A percentile compares a stretch with the other conserved stretches of the same genome.
Evolutionary conservation across 2,797 vertebrate genomes (phyloP).

Genomic region (Trematomus bernacchii): DNA sequence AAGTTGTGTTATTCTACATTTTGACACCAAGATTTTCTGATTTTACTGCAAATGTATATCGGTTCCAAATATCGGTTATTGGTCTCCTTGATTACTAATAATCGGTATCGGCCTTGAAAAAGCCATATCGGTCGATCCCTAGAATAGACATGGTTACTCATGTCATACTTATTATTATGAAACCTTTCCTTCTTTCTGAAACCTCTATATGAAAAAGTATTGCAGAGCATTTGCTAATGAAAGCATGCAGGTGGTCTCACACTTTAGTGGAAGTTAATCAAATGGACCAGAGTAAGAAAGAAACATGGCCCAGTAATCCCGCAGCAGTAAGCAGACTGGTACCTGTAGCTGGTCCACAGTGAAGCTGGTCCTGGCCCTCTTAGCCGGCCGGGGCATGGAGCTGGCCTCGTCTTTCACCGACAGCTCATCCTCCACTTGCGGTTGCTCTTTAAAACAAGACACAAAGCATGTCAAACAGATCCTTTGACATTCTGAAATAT

Average conservation of each 20-base stretch:
- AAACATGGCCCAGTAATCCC: not conserved
- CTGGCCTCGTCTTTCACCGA: slow-evolving; percentile 88
- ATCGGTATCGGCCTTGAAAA: too few species aligned
- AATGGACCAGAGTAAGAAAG: not conserved
- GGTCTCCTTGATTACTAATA: too few species aligned
- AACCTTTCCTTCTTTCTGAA: too few species aligned
- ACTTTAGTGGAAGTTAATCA: not conserved
- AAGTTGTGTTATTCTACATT: too few species aligned
- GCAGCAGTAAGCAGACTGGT: not conserved
- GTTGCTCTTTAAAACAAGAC: slow-evolving; percentile 84
- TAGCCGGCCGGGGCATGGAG: slow-evolving; percentile 90
- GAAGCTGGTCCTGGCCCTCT: slow-evolving; percentile 98
- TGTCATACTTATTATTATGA: too few species aligned
- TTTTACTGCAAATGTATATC: too few species aligned
- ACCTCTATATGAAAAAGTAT: not conserved
- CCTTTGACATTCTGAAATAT: not conserved
- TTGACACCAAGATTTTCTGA: too few species aligned
- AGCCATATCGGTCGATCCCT: too few species aligned
- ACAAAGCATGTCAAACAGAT: not conserved
- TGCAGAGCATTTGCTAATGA: not conserved
- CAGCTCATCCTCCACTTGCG: slow-evolving; percentile 88
- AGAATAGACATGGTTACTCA: too few species aligned
- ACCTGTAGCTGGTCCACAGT: slow-evolving; percentile 98
- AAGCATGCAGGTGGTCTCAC: not conserved
- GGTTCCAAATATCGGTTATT: too few species aligned